phyloP scores from a whole-genome alignment of 1,140 invertebrate species.

The Lethrus apterus region DNA sequence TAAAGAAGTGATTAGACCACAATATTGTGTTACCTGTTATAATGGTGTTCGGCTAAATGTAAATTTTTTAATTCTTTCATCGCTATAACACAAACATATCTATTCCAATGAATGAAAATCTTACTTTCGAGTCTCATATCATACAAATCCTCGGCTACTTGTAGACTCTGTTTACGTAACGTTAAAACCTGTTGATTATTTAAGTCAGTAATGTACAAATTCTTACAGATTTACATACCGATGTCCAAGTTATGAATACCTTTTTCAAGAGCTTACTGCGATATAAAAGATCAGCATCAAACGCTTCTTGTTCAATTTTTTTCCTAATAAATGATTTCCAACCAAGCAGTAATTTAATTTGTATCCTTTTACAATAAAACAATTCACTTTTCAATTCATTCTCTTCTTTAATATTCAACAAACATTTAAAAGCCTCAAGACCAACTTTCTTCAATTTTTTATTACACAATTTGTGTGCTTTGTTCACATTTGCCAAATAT shows the following conservation, averaged over 20 bases:
- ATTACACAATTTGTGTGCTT: slow-evolving; percentile 52
- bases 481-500: slow-evolving; percentile 45
- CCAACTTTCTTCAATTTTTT: slow-evolving; percentile 46
- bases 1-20: no score
- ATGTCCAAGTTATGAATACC: slow-evolving; percentile 13
- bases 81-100: slow-evolving; percentile 40
- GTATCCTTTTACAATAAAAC: slow-evolving; percentile 42
- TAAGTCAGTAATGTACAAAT: background rate
- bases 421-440: slow-evolving; percentile 44
- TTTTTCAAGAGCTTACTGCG: slow-evolving; percentile 35
- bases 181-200: slow-evolving; percentile 17
- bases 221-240: slow-evolving; percentile 17
- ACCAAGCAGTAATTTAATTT: slow-evolving; percentile 42
- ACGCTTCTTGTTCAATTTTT: slow-evolving; percentile 31
- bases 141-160: slow-evolving; percentile 55
- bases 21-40: slow-evolving; percentile 50
- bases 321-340: slow-evolving; percentile 41
- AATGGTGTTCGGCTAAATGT: slow-evolving; percentile 46
- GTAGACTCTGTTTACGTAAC: slow-evolving; percentile 44
- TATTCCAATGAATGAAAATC: slow-evolving; percentile 46
- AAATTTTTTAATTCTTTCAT: slow-evolving; percentile 44
- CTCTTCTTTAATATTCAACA: slow-evolving; percentile 47
- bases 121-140: slow-evolving; percentile 47
- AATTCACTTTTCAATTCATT: slow-evolving; percentile 41
- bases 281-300: slow-evolving; percentile 28